A percentile compares a stretch with the other conserved stretches of the same genome.
These are phyloP conservation scores for Sisyra terminalis DNA, from an alignment of 2,888 invertebrate genomes.

Conservation along the genomic window DNA sequence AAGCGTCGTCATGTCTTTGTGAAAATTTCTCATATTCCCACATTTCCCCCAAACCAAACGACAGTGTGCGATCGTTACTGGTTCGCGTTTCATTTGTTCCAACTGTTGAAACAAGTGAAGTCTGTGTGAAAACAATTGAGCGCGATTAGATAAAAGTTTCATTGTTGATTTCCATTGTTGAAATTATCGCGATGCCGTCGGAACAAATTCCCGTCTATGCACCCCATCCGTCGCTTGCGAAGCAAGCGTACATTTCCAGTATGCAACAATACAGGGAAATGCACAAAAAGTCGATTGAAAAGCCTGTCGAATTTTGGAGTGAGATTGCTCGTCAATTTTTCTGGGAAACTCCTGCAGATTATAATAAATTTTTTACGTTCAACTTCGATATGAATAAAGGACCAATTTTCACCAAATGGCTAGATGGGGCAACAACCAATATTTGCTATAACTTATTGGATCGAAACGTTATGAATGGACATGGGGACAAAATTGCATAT, in stretches of 20 bases:
- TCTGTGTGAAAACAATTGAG: background rate
- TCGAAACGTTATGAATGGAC: conserved; percentile 73
- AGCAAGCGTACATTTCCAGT: conserved; percentile 45
- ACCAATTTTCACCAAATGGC: conserved; percentile 81
- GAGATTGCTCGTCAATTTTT: conserved; percentile 85
- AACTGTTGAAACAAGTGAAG: background rate
- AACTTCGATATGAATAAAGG: conserved; percentile 87
- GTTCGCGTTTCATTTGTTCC: no score
- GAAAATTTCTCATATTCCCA: no score
- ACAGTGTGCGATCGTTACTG: no score
- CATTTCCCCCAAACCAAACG: no score
- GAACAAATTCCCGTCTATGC: conserved; percentile 36
- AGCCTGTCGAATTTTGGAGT: conserved; percentile 86
- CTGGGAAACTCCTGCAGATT: conserved; percentile 68
- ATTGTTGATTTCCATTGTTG: conserved; percentile 2
- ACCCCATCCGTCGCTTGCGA: conserved; percentile 37
- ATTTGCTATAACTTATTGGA: conserved; percentile 92
- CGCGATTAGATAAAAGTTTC: background rate
- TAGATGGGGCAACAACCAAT: conserved; percentile 90
- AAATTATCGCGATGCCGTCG: conserved; percentile 36
- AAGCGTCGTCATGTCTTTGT: no score
- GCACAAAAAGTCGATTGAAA: conserved; percentile 72
- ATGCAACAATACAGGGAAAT: conserved; percentile 65
- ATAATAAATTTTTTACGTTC: conserved; percentile 66
- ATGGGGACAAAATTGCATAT: conserved; percentile 82